Evolutionary conservation across 2,113 vertebrate genomes (phyloP).

Genomic region (Charadrius vociferus): DNA sequence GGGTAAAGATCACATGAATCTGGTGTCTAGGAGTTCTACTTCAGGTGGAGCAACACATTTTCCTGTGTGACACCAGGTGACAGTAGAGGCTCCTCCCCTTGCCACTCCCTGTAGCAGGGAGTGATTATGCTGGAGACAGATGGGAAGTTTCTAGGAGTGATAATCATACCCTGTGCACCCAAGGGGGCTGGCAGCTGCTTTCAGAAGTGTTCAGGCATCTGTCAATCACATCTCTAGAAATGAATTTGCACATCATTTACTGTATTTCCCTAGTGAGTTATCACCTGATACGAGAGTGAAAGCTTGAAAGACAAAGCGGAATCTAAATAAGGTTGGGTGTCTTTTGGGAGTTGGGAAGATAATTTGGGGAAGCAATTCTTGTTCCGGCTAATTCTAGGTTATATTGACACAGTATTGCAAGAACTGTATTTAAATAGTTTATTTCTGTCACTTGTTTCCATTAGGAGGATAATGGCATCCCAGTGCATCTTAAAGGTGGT

Average conservation of each 20-base stretch:
- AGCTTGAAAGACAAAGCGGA: background rate
- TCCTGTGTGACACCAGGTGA: background rate
- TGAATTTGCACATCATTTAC: background rate
- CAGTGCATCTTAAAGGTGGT: constrained; percentile 91
- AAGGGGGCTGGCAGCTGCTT: background rate
- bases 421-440: background rate
- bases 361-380: background rate
- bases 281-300: background rate
- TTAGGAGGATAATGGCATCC: constrained; percentile 91
- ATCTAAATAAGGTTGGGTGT: background rate
- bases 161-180: background rate
- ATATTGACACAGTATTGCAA: background rate
- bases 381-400: background rate
- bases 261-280: background rate
- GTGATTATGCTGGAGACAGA: background rate
- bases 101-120: background rate
- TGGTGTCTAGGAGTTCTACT: background rate
- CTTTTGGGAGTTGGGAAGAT: background rate
- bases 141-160: background rate
- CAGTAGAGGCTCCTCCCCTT: background rate
- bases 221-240: background rate
- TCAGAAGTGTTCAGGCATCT: background rate
- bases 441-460: background rate
- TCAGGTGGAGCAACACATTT: background rate
- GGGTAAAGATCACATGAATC: background rate